Evolutionary conservation across 2,888 invertebrate genomes (phyloP), one percentile per base, ranked within the genome.

Genomic region (Cabera pusaria): DNA sequence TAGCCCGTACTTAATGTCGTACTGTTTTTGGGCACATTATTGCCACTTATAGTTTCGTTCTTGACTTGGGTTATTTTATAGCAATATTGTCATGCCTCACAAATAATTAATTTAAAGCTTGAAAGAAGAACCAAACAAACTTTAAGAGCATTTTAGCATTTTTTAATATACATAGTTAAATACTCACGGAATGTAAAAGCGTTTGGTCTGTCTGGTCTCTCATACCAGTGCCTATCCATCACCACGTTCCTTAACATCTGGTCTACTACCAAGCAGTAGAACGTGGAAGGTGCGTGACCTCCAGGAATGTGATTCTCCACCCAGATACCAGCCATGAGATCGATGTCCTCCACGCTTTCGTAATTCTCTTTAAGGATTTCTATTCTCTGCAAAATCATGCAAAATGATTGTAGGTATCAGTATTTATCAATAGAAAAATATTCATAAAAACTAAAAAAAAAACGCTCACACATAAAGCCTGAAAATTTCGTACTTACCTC

Each of bases 291-390:
- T 17, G 96, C 90, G 90, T 94, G 93, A 21, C 95, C 95, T 14
- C 95, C 96, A 2, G 93, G 92, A 25, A 96, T 86, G 0, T 94
- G 93, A 39, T 91, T 91, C 69, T 97, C 97, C 0, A 95, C 93
- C 44, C 97, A 95, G 18, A 96, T 95, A 10, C 96, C 97, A 20
- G 95, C 94, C 92, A 96, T 94, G 7, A 97, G 88, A 79, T 97
- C 97, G 21, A 97, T 93, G 71, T 97, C 97, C 45, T 92, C 91
- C 1, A 96, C 94, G 70, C 93, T 92, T 8, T 67, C 59, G 33
- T 80, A 82, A 0, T 59, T 24, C 0, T 55, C 56, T 44, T 55
- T 64, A 1, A 82, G 54, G 0, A 66, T 50, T 43, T 76, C 73
- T 1, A 79, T 48, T 51, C 71, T 66, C 81, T 81, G 57, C 8